Conservation (phyloP, 2,113 vertebrate genomes). For the mouse (Mus musculus) region DNA sequence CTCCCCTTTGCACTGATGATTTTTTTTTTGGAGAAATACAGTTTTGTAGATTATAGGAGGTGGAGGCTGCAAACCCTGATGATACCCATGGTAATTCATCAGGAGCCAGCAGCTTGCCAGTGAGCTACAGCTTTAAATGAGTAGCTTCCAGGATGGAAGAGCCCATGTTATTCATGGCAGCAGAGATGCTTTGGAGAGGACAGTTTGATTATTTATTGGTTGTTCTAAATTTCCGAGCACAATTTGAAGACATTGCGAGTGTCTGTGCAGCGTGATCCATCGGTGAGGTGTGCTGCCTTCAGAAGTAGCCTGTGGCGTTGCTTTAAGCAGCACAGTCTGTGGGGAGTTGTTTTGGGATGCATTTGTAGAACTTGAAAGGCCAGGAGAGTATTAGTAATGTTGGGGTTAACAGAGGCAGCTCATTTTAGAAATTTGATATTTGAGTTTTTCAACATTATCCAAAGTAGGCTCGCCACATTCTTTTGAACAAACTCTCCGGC, state of each 20-base stretch:
- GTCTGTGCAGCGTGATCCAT: background rate
- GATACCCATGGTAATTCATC: constrained; percentile 65
- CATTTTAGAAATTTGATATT: constrained; percentile 87
- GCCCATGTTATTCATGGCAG: constrained; percentile 79
- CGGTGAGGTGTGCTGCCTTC: background rate
- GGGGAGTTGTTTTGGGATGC: background rate
- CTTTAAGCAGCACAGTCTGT: background rate
- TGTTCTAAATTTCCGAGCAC: constrained; percentile 71
- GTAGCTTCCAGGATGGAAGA: constrained; percentile 73
- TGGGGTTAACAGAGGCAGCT: constrained; percentile 84
- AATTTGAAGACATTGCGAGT: constrained; percentile 51
- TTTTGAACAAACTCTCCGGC: constrained; percentile 84
- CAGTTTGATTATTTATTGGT: constrained; percentile 79
- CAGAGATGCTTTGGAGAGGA: constrained; percentile 64
- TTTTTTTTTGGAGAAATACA: constrained; percentile 71
- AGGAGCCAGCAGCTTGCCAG: constrained; percentile 44
- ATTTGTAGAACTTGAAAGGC: constrained; percentile 80
- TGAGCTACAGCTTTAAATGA: constrained; percentile 77
- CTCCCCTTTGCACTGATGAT: constrained; percentile 81
- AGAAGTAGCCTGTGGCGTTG: background rate
- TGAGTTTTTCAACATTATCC: constrained; percentile 83
- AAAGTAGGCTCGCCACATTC: constrained; percentile 82
- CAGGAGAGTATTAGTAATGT: constrained; percentile 76
- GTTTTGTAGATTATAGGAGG: constrained; percentile 80
- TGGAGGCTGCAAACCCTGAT: constrained; percentile 74